Base-by-base conservation (phyloP, 2,888 invertebrate species). In the Thymelicus acteon region DNA sequence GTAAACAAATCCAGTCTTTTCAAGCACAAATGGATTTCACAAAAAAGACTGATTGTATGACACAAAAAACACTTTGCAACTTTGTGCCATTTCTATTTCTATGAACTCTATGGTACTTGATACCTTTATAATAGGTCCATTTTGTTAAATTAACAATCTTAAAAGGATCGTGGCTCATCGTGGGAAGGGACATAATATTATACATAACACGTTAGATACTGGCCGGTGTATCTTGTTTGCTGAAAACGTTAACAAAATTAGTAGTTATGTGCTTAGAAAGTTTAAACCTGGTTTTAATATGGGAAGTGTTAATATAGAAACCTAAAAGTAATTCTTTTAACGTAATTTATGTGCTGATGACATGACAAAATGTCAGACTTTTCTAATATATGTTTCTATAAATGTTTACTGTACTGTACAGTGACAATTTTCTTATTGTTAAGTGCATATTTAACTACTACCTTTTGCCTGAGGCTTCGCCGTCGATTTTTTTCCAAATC, bases 61-160 rank as follows among this genome's bases (percentile, higher is more conserved):
- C 31, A 3, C 31, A 31, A 31, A 31, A 31, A 31, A 2, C 31
- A n/a, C n/a, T n/a, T 31, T 31, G 12, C 7, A 60, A 60, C 7
- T 7, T 10, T 19, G 2, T 6, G 61, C 12, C 67, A 40, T 44
- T 49, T 68, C 68, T 68, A 74, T 72, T 68, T 71, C 72, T 74
- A 73, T 71, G 67, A 64, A 13, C 19, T 69, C 68, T 69, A 48
- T 63, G 62, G 62, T 40, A 57, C 47, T 66, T 74, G 76, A 75
- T 76, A 75, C 76, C 76, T 78, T 75, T 71, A 73, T 76, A 76
- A 76, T 76, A 76, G 77, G 74, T 74, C 71, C 68, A 68, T 72
- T 77, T 75, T 74, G 74, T 75, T 72, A 72, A 74, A 71, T 73
- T 74, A 73, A 75, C 74, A 74, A 73, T 75, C 75, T 74, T 62